A percentile compares a stretch with the other conserved stretches of the same genome.
Conservation (phyloP, 2,797 vertebrate species). For the Staurois parvus region DNA sequence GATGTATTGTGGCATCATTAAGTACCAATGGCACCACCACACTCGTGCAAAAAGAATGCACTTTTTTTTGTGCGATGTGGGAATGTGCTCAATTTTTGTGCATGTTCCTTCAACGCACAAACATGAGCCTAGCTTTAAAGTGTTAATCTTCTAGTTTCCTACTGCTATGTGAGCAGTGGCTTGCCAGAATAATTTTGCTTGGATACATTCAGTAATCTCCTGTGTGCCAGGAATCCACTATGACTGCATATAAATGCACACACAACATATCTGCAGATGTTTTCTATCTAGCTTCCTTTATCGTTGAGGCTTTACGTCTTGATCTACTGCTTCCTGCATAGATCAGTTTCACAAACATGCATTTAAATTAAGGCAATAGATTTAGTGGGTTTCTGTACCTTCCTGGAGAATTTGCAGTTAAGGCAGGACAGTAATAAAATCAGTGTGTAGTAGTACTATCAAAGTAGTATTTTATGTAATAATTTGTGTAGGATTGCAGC, state of each 20-base stretch:
- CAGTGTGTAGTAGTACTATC: too few species aligned
- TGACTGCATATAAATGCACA: conserved; percentile 21
- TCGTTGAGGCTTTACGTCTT: conserved; percentile 18
- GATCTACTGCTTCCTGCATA: conserved; percentile 11
- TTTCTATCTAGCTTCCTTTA: conserved; percentile 1
- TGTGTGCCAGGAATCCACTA: conserved; percentile 46
- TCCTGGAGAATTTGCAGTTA: too few species aligned
- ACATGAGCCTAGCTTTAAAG: not conserved
- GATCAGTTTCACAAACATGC: conserved; percentile 16
- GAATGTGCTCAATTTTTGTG: too few species aligned
- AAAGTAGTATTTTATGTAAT: too few species aligned
- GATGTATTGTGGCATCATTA: too few species aligned
- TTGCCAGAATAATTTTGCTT: conserved; percentile 43
- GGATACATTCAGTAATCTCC: conserved; percentile 21
- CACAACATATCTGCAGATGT: conserved; percentile 33
- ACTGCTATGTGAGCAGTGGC: conserved; percentile 7
- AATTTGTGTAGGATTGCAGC: too few species aligned
- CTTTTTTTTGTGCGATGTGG: too few species aligned
- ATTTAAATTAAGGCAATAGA: not conserved
- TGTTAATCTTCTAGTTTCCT: conserved; percentile 23
- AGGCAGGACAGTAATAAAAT: too few species aligned
- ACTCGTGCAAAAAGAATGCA: too few species aligned
- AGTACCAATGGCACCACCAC: too few species aligned
- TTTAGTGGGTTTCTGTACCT: not conserved
- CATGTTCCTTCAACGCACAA: too few species aligned